These are phyloP conservation scores for Sinopyrophorus schimmeli DNA, from an alignment of 2,888 invertebrate genomes.

Conservation along the genomic window DNA sequence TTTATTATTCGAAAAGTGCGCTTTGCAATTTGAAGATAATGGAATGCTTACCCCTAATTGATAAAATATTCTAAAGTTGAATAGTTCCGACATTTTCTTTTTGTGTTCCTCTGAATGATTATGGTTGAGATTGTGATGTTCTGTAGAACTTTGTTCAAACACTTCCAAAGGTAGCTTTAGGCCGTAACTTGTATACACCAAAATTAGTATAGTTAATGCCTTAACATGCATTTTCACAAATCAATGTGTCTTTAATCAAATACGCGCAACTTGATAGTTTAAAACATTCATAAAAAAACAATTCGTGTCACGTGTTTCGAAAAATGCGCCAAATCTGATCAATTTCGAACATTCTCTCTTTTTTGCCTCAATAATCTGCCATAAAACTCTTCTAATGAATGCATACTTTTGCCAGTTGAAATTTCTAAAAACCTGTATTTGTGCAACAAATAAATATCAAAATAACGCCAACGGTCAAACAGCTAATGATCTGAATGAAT, in stretches of 20 bases:
- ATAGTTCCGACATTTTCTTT: conserved; percentile 58
- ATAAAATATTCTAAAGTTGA: conserved; percentile 68
- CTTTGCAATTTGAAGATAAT: too few relatives aligned
- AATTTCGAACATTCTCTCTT: too few relatives aligned
- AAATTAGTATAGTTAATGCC: conserved; percentile 40
- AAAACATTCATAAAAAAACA: too few relatives aligned
- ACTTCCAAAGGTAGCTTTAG: conserved; percentile 60
- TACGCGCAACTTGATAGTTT: too few relatives aligned
- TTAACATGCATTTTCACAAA: conserved; percentile 39
- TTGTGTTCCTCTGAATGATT: conserved; percentile 60
- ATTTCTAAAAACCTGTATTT: too few relatives aligned
- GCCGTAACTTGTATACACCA: conserved; percentile 35
- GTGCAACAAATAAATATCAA: too few relatives aligned
- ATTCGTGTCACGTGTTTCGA: conserved; percentile 15
- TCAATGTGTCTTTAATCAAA: conserved; percentile 7
- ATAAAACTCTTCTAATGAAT: too few relatives aligned
- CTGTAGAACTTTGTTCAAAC: conserved; percentile 51
- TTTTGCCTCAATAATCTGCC: too few relatives aligned
- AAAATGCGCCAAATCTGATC: conserved; percentile 14
- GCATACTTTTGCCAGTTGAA: too few relatives aligned
- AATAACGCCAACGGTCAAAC: not conserved
- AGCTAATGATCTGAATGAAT: conserved; percentile 39
- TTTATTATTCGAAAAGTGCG: too few relatives aligned
- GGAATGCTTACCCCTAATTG: conserved; percentile 70
- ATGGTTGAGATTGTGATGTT: conserved; percentile 56